Percentiles rank a stretch among this genome's conserved stretches.
These are phyloP conservation scores for Paraescarpia echinospica DNA, from an alignment of 1,140 invertebrate species.

Conservation along the genomic window DNA sequence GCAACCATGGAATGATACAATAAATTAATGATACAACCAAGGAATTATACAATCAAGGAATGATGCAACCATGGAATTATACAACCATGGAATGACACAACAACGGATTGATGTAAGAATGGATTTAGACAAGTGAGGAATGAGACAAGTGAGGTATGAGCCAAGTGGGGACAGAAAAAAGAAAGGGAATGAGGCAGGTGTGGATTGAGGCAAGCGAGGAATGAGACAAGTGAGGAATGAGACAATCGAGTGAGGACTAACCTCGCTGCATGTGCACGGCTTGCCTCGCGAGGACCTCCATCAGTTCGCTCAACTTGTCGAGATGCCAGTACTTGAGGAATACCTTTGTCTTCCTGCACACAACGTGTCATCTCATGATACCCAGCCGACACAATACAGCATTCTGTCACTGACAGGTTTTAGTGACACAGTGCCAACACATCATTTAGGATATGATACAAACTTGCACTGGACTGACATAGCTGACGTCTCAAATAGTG, in stretches of 20 bases:
- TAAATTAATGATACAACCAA: background rate
- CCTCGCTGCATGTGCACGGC: constrained; percentile 46
- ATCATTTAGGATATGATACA: background rate
- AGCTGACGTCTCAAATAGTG: background rate
- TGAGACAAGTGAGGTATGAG: background rate
- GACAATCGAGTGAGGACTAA: constrained; percentile 26
- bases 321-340: constrained; percentile 86
- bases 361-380: constrained; percentile 19
- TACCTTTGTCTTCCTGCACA: constrained; percentile 61
- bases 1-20: background rate
- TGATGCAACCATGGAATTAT: background rate
- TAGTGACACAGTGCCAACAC: background rate
- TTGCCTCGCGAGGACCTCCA: constrained; percentile 40
- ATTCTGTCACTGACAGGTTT: background rate
- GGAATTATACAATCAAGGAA: background rate
- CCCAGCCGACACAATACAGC: background rate
- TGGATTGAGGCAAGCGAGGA: background rate
- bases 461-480: background rate
- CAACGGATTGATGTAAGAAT: no score
- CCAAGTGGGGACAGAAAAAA: background rate
- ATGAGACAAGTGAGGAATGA: background rate
- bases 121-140: background rate
- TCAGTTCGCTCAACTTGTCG: constrained; percentile 68
- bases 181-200: background rate
- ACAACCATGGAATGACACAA: no score